phyloP scores from a whole-genome alignment of 1,140 invertebrate species.

The Nasonia longicornis region DNA sequence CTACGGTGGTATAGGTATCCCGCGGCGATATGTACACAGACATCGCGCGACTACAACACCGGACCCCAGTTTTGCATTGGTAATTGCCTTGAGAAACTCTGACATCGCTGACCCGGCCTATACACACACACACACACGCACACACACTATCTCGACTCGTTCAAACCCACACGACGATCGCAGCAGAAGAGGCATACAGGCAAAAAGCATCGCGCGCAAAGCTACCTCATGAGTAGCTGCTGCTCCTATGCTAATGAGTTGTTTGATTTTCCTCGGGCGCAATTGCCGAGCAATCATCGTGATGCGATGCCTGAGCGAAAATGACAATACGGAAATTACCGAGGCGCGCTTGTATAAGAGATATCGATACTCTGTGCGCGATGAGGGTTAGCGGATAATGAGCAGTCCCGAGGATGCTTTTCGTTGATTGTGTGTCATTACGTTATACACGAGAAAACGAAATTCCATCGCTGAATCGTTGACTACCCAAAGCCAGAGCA shows the following conservation, averaged over 20 bases:
- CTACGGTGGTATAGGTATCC: neutral
- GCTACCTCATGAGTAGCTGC: neutral
- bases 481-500: too few species aligned
- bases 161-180: too few species aligned
- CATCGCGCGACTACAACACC: conserved; percentile 1
- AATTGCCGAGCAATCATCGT: conserved; percentile 21
- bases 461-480: neutral
- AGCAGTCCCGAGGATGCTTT: too few species aligned
- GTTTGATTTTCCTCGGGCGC: conserved; percentile 10
- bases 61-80: conserved; percentile 34
- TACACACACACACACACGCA: neutral
- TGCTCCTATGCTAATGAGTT: conserved; percentile 12
- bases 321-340: conserved; percentile 17
- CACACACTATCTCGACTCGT: too few species aligned
- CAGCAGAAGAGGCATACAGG: too few species aligned
- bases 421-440: too few species aligned
- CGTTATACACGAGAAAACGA: neutral
- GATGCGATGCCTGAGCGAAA: conserved; percentile 13
- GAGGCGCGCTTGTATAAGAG: neutral
- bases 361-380: conserved; percentile 19
- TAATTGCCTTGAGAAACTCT: conserved; percentile 51
- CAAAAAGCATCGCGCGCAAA: too few species aligned
- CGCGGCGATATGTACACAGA: neutral
- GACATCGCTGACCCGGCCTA: conserved; percentile 48
- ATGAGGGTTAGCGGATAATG: too few species aligned